A percentile compares a stretch with the other conserved stretches of the same genome.
Evolutionary conservation across 92 coral and sea anemone genomes (phyloP).

Genomic region (Heliopora coerulea): DNA sequence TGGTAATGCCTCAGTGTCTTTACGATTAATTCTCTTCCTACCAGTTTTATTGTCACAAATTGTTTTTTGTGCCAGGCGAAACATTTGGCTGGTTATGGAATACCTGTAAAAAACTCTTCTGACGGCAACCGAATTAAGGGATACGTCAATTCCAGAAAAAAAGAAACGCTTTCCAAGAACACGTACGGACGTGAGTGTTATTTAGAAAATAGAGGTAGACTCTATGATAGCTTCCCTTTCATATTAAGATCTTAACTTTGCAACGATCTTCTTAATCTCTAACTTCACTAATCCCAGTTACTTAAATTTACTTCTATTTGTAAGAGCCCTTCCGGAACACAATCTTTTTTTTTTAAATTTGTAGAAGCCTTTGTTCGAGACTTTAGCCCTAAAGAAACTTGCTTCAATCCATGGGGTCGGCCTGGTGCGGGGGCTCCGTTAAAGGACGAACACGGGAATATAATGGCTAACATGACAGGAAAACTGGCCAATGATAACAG

Average conservation of each 20-base stretch:
- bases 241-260: no score
- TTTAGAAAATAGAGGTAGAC: not conserved
- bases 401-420: conserved; percentile 73
- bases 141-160: conserved; percentile 58
- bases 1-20: no score
- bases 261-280: not conserved
- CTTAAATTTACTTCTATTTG: no score
- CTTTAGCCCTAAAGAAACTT: conserved; percentile 67
- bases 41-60: no score
- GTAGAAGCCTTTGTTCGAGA: conserved; percentile 70
- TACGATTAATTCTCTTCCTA: no score
- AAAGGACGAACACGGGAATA: conserved; percentile 61
- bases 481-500: conserved; percentile 60
- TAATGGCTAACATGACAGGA: conserved; percentile 74
- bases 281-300: no score
- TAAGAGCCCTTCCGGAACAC: no score
- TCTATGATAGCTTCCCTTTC: not conserved
- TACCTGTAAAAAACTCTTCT: conserved; percentile 72
- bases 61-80: no score
- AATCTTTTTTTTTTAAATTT: not conserved
- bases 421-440: conserved; percentile 88
- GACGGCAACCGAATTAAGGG: conserved; percentile 54
- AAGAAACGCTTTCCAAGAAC: conserved; percentile 69
- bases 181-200: conserved; percentile 71
- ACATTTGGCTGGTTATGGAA: conserved; percentile 27